Base-by-base conservation (phyloP, 2,888 invertebrate species). In the Dicyrtoma fusca region DNA sequence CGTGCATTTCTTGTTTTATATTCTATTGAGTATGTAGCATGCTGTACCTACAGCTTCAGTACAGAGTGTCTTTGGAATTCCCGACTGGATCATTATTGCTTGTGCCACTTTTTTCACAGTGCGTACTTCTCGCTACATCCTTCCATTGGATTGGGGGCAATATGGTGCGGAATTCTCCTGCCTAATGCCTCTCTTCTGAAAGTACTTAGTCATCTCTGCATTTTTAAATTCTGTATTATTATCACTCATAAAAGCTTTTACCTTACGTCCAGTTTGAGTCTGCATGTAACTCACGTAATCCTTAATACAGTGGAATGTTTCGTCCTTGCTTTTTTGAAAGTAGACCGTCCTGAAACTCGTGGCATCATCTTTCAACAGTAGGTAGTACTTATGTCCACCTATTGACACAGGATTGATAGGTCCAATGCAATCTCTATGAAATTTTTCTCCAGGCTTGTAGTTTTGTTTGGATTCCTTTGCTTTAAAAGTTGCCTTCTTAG, bases 41-140 rank as follows among this genome's bases (percentile, higher is more conserved):
- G 82, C 82, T 19, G 82, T 82, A 34, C 78, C 79, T 2, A 82
- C 81, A 17, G 82, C 83, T 75, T 84, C 82, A 14, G 81, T 82
- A 83, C 83, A 84, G 55, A 82, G 75, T n/a, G 71, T 44, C 26
- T 76, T 70, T 0, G 80, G 80, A 23, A 83, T 34, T 45, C 80
- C 72, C 26, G 78, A 77, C 14, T 79, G 72, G 17, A 76, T 74
- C n/a, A 84, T 26, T 81, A 83, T 82, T 5, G 82, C 72, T 59
- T 81, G 74, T 11, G 83, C 82, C 13, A 65, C 51, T 26, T 65
- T 66, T 19, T 82, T 76, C 14, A 82, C 77, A 17, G 82, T 82
- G 26, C 82, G 61, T 45, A 81, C 81, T 42, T 82, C 80, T 59
- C 82, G 53, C 74, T 84, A 82, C 0, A 78, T 74, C 65, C 73